These are phyloP conservation scores for Pogonocichla stellata DNA, from an alignment of 2,113 vertebrate species.

Conservation along the genomic window DNA sequence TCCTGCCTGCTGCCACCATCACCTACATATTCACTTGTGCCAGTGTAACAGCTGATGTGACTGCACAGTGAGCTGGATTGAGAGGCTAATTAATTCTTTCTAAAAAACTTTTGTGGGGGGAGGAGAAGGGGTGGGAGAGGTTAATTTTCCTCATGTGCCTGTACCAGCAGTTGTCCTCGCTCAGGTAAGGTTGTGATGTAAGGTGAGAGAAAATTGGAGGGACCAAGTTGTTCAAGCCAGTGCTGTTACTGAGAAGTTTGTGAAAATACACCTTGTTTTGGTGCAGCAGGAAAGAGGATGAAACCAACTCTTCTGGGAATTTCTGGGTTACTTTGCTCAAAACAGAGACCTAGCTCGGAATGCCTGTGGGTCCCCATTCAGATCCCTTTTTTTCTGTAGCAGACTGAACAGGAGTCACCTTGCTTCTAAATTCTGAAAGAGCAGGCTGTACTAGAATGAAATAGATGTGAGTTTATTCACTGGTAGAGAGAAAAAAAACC, in stretches of 20 bases:
- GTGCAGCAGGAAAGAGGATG: background rate
- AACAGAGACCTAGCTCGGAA: background rate
- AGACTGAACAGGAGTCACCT: background rate
- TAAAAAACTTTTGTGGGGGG: rapidly evolving
- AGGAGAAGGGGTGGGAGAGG: background rate
- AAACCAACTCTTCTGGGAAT: background rate
- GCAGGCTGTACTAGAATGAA: background rate
- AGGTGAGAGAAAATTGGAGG: background rate
- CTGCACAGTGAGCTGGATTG: background rate
- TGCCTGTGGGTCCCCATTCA: background rate
- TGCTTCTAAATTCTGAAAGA: background rate
- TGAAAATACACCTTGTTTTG: background rate
- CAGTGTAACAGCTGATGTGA: background rate
- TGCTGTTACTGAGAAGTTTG: background rate
- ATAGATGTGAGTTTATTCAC: background rate
- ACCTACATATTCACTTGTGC: background rate
- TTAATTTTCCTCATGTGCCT: background rate
- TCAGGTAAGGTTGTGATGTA: background rate
- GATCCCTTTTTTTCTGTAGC: background rate
- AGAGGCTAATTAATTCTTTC: background rate
- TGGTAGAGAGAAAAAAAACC: background rate
- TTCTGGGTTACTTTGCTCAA: background rate
- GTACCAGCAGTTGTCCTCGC: background rate
- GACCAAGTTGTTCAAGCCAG: background rate
- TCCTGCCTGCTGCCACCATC: background rate